Conservation (phyloP, 2,797 vertebrate genomes). For the Psittacula derbiana region DNA sequence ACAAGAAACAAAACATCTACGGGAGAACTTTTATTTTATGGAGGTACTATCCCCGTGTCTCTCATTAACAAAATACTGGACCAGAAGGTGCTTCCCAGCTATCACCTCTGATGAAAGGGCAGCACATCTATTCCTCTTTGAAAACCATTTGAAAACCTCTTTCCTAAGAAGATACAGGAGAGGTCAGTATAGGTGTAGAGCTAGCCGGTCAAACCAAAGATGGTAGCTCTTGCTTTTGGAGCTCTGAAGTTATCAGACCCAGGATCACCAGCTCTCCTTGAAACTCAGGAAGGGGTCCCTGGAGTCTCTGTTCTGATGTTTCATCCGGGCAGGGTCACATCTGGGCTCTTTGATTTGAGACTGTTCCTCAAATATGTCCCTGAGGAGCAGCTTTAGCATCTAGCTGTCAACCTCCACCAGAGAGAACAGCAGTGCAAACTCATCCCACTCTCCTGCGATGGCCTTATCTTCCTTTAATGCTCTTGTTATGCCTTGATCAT, state of each 20-base stretch:
- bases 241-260: background rate
- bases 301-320: background rate
- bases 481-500: conserved; percentile 14
- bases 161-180: background rate
- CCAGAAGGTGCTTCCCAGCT: background rate
- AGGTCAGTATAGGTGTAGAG: background rate
- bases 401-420: accelerated
- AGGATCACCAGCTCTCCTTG: background rate
- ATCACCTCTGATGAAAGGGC: no score
- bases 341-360: background rate
- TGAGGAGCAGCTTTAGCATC: background rate
- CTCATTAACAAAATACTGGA: background rate
- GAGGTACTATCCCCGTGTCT: no score
- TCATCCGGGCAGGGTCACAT: background rate
- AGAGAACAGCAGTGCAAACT: background rate
- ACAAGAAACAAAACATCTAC: no score
- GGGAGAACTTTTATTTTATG: background rate
- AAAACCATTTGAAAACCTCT: background rate
- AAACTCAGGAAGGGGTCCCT: background rate
- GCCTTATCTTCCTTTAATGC: conserved; percentile 26
- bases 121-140: background rate
- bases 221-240: background rate
- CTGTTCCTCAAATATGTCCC: accelerated
- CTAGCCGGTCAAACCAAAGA: background rate
- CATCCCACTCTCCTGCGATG: background rate